A percentile compares a stretch with the other conserved stretches of the same genome.
Evolutionary conservation across 2,888 invertebrate genomes (phyloP).

Genomic region (Amblyjoppa proteus): DNA sequence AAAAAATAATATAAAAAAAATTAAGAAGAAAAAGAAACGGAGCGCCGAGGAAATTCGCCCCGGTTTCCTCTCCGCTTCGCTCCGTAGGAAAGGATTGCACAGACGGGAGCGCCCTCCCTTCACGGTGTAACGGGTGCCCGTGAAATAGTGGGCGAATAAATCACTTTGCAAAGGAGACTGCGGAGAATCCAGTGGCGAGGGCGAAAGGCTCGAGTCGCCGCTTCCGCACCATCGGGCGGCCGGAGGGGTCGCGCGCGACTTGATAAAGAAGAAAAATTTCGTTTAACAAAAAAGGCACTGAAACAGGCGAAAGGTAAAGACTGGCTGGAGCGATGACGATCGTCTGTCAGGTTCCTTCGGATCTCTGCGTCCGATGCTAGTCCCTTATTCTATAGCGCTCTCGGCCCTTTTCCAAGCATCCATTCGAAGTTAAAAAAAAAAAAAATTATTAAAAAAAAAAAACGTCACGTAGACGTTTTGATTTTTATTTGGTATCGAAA

Average conservation of each 20-base stretch:
- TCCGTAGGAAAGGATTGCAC: conserved; percentile 61
- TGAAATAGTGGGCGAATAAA: conserved; percentile 67
- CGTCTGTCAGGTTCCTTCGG: conserved; percentile 53
- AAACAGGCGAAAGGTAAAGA: conserved; percentile 58
- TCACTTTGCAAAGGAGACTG: conserved; percentile 57
- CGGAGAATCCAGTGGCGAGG: conserved; percentile 45
- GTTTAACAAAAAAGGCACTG: conserved; percentile 48
- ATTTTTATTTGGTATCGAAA: no score
- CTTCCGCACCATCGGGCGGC: conserved; percentile 8
- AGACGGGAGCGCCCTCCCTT: conserved; percentile 57
- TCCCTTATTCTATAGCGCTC: neutral
- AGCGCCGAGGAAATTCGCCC: conserved; percentile 37
- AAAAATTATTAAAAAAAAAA: no score
- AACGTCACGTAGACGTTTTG: no score
- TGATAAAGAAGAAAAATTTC: conserved; percentile 68
- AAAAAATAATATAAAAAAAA: neutral
- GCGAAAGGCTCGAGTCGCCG: neutral
- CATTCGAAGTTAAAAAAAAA: neutral
- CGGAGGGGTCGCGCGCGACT: conserved; percentile 12
- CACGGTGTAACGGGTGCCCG: conserved; percentile 62
- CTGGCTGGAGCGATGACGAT: conserved; percentile 54
- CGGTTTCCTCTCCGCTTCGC: conserved; percentile 31
- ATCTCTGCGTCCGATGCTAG: conserved; percentile 8
- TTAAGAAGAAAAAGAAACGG: conserved; percentile 24
- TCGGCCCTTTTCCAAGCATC: neutral